phyloP scores from a whole-genome alignment of 2,888 invertebrate genomes.

The Carpatolechia fugitivella region DNA sequence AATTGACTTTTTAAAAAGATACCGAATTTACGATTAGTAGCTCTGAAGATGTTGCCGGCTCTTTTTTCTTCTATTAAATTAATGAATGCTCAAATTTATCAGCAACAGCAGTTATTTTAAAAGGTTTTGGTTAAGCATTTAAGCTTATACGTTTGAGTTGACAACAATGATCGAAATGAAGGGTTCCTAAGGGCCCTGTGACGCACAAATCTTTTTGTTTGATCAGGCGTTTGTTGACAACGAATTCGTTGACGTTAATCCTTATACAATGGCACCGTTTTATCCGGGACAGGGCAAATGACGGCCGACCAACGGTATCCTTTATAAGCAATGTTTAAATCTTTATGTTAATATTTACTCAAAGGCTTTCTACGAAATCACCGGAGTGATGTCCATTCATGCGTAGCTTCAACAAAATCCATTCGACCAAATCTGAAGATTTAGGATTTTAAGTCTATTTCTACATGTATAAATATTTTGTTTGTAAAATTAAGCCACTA shows the following conservation, averaged over 20 bases:
- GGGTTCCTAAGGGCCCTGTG: conserved; percentile 53
- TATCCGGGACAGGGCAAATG: conserved; percentile 54
- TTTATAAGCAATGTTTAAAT: conserved; percentile 56
- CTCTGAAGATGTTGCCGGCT: conserved; percentile 18
- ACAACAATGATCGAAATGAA: conserved; percentile 55
- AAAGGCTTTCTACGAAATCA: conserved; percentile 52
- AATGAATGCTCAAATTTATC: conserved; percentile 30
- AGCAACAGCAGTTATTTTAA: conserved; percentile 37
- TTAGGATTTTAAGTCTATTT: not conserved
- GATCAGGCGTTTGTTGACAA: conserved; percentile 76
- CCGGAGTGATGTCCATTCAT: conserved; percentile 39
- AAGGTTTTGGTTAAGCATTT: conserved; percentile 49
- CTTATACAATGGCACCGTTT: conserved; percentile 70
- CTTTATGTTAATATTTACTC: conserved; percentile 59
- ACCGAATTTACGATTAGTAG: conserved; percentile 53
- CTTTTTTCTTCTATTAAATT: conserved; percentile 21
- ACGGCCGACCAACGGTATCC: conserved; percentile 53
- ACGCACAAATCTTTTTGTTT: conserved; percentile 71
- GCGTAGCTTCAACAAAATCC: conserved; percentile 28
- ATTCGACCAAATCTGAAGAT: not conserved
- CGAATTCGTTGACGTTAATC: conserved; percentile 77
- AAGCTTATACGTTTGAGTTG: conserved; percentile 50
- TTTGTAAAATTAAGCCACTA: not conserved
- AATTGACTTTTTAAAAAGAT: conserved; percentile 69
- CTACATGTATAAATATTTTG: no score